Evolutionary conservation across 2,888 invertebrate species (phyloP), one percentile per base, ranked within the genome.

Genomic region (Ophonus ardosiacus): DNA sequence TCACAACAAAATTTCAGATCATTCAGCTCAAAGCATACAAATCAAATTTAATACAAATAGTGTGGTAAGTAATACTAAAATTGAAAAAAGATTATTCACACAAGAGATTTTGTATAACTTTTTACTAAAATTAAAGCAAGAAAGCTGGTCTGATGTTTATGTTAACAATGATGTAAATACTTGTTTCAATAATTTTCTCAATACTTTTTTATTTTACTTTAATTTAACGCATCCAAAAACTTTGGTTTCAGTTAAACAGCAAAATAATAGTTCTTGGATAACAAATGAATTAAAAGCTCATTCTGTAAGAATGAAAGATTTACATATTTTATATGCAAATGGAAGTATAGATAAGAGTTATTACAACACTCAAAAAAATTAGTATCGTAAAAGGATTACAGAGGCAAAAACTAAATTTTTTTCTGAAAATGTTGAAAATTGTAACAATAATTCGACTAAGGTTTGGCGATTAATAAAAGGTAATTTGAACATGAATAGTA

Each of bases 121-220:
- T n/a, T n/a, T n/a, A n/a, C n/a, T n/a, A n/a, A n/a, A n/a, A n/a
- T 24, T 78, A 18, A 1, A 31, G 0, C 0, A 78, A 10, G 57
- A 78, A 78, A 18, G 31, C 18, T 78, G 78, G 78, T n/a, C 24
- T 13, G 18, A 78, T 57, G 38, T 59, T 40, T 59, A 40, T 40
- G 6, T 43, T 18, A 38, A 31, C 7, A 51, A 57, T 43, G 56
- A 56, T 57, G 57, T 57, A 17, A 79, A 79, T 56, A 57, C 31
- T 57, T 40, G 57, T 57, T 79, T 79, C 31, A 79, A 79, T 57
- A 57, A 79, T 21, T 79, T 79, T 57, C 13, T 79, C 38, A 21
- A 79, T 10, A 56, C 59, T 7, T 79, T 79, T 57, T 21, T 79
- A 13, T 31, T 24, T 4, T 24, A 59, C 1, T 78, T 18, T 78